Evolutionary conservation across 2,113 vertebrate species (phyloP).

Genomic region (Pseudolaguvia tuberculata): DNA sequence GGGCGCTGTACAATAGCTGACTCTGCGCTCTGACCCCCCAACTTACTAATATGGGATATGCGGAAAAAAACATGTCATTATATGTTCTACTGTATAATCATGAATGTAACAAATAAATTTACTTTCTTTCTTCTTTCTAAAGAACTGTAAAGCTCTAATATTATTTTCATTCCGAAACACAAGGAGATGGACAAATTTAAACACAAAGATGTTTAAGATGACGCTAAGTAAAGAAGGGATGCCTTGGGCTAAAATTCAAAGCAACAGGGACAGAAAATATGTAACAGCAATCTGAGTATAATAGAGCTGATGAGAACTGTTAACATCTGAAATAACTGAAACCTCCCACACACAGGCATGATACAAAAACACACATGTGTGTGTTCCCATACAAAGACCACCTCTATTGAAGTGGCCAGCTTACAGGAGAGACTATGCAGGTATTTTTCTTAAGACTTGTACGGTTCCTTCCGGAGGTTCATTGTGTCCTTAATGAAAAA

Average conservation of each 20-base stretch:
- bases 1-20: too few relatives aligned
- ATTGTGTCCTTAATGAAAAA: slow-evolving; percentile 37
- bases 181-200: slow-evolving; percentile 4
- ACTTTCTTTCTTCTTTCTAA: too few relatives aligned
- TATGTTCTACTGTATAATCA: too few relatives aligned
- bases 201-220: slow-evolving; percentile 17
- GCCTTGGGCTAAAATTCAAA: slow-evolving; percentile 40
- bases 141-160: neutral
- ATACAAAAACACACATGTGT: slow-evolving; percentile 15
- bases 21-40: too few relatives aligned
- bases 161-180: neutral
- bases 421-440: slow-evolving; percentile 50
- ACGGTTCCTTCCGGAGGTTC: slow-evolving; percentile 45
- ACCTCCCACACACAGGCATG: slow-evolving; percentile 25
- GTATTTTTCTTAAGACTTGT: slow-evolving; percentile 56
- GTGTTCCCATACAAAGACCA: slow-evolving; percentile 29
- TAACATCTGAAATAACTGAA: slow-evolving; percentile 28
- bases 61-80: too few relatives aligned
- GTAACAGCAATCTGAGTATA: slow-evolving; percentile 23
- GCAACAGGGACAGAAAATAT: slow-evolving; percentile 28
- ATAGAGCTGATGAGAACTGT: slow-evolving; percentile 42
- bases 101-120: too few relatives aligned
- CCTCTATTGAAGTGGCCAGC: slow-evolving; percentile 44
- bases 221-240: neutral
- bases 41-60: too few relatives aligned